phyloP scores from a whole-genome alignment of 2,797 vertebrate genomes.

The Synaphobranchus kaupii region DNA sequence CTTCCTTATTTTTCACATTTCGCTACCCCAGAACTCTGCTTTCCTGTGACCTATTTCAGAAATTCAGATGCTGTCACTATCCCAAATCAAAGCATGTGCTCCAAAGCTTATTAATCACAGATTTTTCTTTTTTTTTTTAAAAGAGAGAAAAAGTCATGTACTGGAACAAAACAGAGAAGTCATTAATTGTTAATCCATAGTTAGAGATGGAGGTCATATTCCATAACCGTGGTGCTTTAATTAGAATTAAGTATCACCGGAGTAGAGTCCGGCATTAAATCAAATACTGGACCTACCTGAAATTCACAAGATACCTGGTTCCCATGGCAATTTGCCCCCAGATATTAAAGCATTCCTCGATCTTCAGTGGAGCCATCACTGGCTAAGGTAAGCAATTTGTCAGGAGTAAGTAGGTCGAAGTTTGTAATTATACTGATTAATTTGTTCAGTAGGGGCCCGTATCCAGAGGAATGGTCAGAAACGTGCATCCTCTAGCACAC shows the following conservation, averaged over 20 bases:
- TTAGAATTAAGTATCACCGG: slow-evolving; percentile 40
- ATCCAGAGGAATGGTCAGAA: neutral
- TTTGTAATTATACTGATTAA: slow-evolving; percentile 7
- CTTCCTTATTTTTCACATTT: slow-evolving; percentile 43
- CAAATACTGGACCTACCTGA: slow-evolving; percentile 42
- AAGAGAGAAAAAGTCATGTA: slow-evolving; percentile 39
- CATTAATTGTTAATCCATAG: slow-evolving; percentile 52
- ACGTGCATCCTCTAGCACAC: neutral
- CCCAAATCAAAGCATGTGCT: slow-evolving; percentile 31
- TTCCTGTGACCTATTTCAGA: slow-evolving; percentile 33
- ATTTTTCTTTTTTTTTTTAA: slow-evolving; percentile 2
- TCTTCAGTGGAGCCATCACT: neutral
- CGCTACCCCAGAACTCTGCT: neutral
- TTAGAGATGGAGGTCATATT: slow-evolving; percentile 53
- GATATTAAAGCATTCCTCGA: neutral
- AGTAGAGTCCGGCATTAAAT: slow-evolving; percentile 35
- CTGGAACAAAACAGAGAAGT: slow-evolving; percentile 45
- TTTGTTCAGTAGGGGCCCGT: neutral
- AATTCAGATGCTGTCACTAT: slow-evolving; percentile 40
- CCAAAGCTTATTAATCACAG: slow-evolving; percentile 45
- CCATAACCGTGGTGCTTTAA: slow-evolving; percentile 51
- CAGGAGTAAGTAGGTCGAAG: slow-evolving; percentile 17
- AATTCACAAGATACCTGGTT: slow-evolving; percentile 42
- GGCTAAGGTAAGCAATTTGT: slow-evolving; percentile 2
- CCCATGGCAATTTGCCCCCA: neutral